Conservation (phyloP, 2,113 vertebrate genomes). For the Pseudorasbora parva region DNA sequence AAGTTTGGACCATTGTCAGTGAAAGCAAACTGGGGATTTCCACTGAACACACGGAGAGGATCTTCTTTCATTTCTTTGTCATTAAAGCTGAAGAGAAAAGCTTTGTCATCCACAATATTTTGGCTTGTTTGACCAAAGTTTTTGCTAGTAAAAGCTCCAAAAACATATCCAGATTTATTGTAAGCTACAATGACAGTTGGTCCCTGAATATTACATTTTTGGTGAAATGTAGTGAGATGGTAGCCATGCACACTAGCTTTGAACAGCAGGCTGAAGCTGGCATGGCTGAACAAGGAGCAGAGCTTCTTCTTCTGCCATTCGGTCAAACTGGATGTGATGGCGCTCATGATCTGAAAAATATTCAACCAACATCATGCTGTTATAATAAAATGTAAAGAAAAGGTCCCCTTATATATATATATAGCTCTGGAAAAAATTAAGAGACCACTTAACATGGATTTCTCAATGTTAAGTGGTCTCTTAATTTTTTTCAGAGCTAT, state of each 20-base stretch:
- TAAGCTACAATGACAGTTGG: slow-evolving; percentile 72
- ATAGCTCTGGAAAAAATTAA: no score
- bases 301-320: slow-evolving; percentile 56
- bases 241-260: slow-evolving; percentile 69
- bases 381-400: not conserved
- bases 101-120: slow-evolving; percentile 57
- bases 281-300: slow-evolving; percentile 46
- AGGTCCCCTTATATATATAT: not conserved
- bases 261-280: slow-evolving; percentile 64
- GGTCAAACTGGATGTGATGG: slow-evolving; percentile 49
- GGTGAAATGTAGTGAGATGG: slow-evolving; percentile 57
- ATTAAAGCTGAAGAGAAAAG: slow-evolving; percentile 69
- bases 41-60: slow-evolving; percentile 39
- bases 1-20: slow-evolving; percentile 60
- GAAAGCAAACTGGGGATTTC: slow-evolving; percentile 31
- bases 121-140: slow-evolving; percentile 53
- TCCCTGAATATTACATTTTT: slow-evolving; percentile 59
- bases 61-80: slow-evolving; percentile 5
- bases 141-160: slow-evolving; percentile 67
- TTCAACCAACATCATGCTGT: not conserved
- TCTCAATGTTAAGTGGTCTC: no score
- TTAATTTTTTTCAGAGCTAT: no score
- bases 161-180: slow-evolving; percentile 66
- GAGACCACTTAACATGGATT: no score
- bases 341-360: slow-evolving; percentile 49